These are phyloP conservation scores for Oncorhynchus clarkii DNA, from an alignment of 2,113 vertebrate species.

Conservation along the genomic window DNA sequence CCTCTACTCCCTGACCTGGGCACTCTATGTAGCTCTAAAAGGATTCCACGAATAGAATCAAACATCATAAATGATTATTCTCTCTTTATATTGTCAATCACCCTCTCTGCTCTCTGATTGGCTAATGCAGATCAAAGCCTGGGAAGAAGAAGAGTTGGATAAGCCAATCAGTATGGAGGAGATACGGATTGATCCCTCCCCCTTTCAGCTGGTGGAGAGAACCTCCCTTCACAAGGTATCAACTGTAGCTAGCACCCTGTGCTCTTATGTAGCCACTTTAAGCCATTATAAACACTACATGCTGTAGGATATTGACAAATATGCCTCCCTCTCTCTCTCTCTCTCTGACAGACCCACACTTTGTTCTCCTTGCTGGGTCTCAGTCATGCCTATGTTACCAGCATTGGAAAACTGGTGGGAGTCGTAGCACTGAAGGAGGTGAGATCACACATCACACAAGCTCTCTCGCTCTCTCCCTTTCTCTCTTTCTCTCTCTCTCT, in stretches of 20 bases:
- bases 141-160: slow-evolving; percentile 87
- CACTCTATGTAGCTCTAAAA: not conserved
- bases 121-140: slow-evolving; percentile 84
- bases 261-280: not conserved
- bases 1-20: not conserved
- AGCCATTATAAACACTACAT: too few relatives aligned
- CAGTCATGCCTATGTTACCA: slow-evolving; percentile 81
- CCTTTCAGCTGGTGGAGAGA: slow-evolving; percentile 95
- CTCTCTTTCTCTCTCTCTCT: not conserved
- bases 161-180: slow-evolving; percentile 86
- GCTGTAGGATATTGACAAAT: too few relatives aligned
- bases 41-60: not conserved
- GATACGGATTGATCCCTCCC: slow-evolving; percentile 89
- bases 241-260: not conserved
- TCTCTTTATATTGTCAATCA: not conserved
- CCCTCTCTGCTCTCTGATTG: slow-evolving; percentile 54
- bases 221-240: slow-evolving; percentile 92
- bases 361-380: slow-evolving; percentile 94
- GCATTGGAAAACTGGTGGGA: too few relatives aligned
- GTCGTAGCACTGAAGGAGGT: too few relatives aligned
- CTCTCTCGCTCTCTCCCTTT: not conserved
- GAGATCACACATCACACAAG: too few relatives aligned
- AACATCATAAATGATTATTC: not conserved
- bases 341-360: slow-evolving; percentile 83
- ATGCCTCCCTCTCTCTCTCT: too few relatives aligned